These are phyloP conservation scores for Chymomyza fuscimana DNA, from an alignment of 2,888 invertebrate species.

Conservation along the genomic window DNA sequence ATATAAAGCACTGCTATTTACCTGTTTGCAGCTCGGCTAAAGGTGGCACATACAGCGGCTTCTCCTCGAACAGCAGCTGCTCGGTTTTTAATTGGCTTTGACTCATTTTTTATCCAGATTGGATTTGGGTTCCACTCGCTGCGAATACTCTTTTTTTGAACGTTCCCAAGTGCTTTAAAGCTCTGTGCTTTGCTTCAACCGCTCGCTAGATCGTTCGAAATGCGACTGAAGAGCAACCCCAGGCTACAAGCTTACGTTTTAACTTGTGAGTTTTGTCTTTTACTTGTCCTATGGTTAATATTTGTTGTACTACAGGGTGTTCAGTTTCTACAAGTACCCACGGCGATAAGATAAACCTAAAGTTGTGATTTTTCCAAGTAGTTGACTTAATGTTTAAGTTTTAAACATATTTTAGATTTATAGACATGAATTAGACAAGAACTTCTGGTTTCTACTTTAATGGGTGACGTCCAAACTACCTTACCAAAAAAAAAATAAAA, in stretches of 20 bases:
- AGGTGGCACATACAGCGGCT: constrained; percentile 83
- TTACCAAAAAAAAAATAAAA: neutral
- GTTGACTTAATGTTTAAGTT: neutral
- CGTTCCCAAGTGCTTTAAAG: constrained; percentile 8
- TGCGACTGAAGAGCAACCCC: constrained; percentile 50
- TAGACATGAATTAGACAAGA: neutral
- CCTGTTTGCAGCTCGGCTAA: constrained; percentile 84
- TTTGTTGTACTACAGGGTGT: constrained; percentile 65
- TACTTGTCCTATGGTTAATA: constrained; percentile 63
- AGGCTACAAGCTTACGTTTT: constrained; percentile 29
- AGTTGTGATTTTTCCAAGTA: neutral
- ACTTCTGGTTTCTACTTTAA: neutral
- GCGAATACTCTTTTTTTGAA: constrained; percentile 4
- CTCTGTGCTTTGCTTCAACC: constrained; percentile 24
- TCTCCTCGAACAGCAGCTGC: constrained; percentile 81
- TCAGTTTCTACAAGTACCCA: neutral
- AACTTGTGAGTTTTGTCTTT: constrained; percentile 29
- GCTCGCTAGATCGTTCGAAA: constrained; percentile 48
- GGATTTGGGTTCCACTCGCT: constrained; percentile 19
- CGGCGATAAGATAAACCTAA: constrained; percentile 59
- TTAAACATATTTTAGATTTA: neutral
- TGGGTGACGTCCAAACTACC: no score
- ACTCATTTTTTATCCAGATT: constrained; percentile 47
- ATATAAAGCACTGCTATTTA: constrained; percentile 32
- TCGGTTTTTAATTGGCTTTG: constrained; percentile 70